Evolutionary conservation across 2,797 vertebrate species (phyloP), one percentile per base, ranked within the genome.

Genomic region (Menidia menidia): DNA sequence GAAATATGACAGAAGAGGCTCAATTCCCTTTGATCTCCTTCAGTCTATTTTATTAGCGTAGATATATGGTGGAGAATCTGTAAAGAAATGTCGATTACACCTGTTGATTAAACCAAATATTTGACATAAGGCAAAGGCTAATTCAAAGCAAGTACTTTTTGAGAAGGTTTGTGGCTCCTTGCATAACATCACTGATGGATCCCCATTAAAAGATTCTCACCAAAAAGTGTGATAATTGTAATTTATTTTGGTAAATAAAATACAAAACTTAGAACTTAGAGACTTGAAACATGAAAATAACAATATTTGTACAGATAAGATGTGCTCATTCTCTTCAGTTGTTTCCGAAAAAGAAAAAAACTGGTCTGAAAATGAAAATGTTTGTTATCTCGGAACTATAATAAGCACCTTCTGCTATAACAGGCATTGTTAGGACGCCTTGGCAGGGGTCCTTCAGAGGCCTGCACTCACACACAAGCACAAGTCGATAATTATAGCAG

Each of bases 201-300:
- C 42, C 11, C 15, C 8, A 57, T 66, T 16, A 66, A 57, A 11
- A 25, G 16, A 62, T 50, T 35, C 18, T 51, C 48, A 9, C 58
- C 32, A 11, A 8, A 15, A 5, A 6, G 31, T 89, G 79, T 79
- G 77, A 35, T 84, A 84, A 88, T 73, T 80, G 56, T 53, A 55
- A 56, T 92, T 93, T 93, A 90, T 92, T 92, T 88, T 85, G 77
- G 52, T 85, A 92, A 87, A 89, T 30, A 90, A 86, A 91, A 88
- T 92, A 93, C 89, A 92, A 92, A 92, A 90, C 89, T 25, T 25
- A 25, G 25, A 25, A 25, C 25, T 25, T 25, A 84, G 83, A 87
- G 67, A 89, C 84, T 78, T 82, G 83, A 19, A 78, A 87, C 87
- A 88, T 81, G 75, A 90, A 93, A 90, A 92, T 87, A 91, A 87